phyloP scores from a whole-genome alignment of 2,113 vertebrate genomes.

The Cephalopholis sonnerati region DNA sequence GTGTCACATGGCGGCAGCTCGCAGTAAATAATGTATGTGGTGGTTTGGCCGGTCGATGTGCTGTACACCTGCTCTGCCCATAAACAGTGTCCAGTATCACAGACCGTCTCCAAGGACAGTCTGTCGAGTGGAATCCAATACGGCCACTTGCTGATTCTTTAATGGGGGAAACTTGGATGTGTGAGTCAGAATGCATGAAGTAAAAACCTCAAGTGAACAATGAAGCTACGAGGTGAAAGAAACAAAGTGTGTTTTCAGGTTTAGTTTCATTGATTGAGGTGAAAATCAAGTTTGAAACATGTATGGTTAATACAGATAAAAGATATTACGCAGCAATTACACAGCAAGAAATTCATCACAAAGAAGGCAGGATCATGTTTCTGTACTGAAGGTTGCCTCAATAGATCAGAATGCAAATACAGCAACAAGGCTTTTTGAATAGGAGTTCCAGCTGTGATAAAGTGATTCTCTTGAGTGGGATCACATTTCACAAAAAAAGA shows the following conservation, averaged over 20 bases:
- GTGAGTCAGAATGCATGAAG: constrained; percentile 24
- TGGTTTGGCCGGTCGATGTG: constrained; percentile 49
- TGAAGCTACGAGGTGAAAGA: constrained; percentile 1
- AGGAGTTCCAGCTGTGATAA: background rate
- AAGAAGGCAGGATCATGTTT: background rate
- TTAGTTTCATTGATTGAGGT: background rate
- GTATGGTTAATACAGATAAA: background rate
- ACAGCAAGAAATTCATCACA: background rate
- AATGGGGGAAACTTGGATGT: constrained; percentile 60
- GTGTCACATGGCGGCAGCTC: constrained; percentile 55
- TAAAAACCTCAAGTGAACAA: background rate
- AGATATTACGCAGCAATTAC: background rate
- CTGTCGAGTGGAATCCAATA: constrained; percentile 73
- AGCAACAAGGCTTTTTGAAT: background rate
- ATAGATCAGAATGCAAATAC: background rate
- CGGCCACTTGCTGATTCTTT: constrained; percentile 51
- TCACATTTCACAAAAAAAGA: background rate
- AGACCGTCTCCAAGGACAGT: constrained; percentile 57
- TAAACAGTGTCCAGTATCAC: constrained; percentile 72
- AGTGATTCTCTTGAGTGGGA: background rate
- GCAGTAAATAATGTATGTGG: constrained; percentile 78
- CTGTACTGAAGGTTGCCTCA: background rate
- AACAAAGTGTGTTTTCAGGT: background rate
- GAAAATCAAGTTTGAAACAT: background rate
- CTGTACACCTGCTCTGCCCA: constrained; percentile 71